A percentile compares a stretch with the other conserved stretches of the same genome.
Conservation (phyloP, 2,113 vertebrate species). For the Microtus pennsylvanicus region DNA sequence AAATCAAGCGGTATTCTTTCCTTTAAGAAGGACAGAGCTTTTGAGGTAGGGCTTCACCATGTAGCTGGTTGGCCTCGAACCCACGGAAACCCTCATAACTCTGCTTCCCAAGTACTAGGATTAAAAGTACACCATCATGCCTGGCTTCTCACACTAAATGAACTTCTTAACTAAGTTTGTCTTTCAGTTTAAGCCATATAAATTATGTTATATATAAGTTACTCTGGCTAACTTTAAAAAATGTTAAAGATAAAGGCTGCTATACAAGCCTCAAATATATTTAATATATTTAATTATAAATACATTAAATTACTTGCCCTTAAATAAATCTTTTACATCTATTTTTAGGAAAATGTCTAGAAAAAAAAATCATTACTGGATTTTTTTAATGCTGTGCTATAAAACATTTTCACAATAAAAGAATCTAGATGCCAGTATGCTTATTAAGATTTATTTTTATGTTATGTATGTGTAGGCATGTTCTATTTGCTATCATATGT, state of each 20-base stretch:
- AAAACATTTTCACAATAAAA: neutral
- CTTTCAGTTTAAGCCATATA: neutral
- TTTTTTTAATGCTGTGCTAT: neutral
- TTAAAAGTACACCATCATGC: neutral
- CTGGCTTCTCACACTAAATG: neutral
- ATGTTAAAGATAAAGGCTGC: neutral
- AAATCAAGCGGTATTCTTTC: neutral
- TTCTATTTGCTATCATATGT: neutral
- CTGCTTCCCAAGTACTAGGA: neutral
- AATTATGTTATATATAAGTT: neutral
- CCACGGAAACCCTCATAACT: neutral
- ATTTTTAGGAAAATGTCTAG: neutral
- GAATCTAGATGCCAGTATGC: neutral
- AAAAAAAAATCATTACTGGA: neutral
- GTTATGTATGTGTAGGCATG: neutral
- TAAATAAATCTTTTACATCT: slow-evolving; percentile 15
- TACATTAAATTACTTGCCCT: slow-evolving; percentile 12
- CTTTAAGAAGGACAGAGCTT: neutral
- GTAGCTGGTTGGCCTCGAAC: neutral
- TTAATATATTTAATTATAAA: neutral
- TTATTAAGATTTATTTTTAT: neutral
- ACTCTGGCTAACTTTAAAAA: slow-evolving; percentile 15
- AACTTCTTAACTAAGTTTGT: neutral
- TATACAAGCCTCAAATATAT: neutral
- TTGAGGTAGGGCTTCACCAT: neutral